Evolutionary conservation across 2,888 invertebrate species (phyloP), one percentile per base, ranked within the genome.

Genomic region (Drosophila antonietae): DNA sequence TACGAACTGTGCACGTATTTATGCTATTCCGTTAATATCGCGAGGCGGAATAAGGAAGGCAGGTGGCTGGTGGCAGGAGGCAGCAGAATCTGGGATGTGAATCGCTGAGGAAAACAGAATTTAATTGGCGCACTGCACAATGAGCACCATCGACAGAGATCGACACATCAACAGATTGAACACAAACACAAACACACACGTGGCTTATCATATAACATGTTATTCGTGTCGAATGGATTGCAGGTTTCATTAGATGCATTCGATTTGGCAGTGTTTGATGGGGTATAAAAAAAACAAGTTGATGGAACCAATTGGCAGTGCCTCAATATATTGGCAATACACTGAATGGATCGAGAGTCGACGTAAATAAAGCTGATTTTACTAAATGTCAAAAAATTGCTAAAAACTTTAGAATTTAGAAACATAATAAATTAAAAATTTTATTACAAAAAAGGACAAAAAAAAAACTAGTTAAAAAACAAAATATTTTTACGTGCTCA

Each of bases 171-270:
- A 18, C n/a, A 37, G 15, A 53, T 20, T 10, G 18, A 31, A n/a
- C 23, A 46, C 44, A 15, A 12, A 20, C 56, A 14, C 57, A 62
- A 18, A 31, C 33, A 12, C 12, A 41, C 12, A 47, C 8, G 15
- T 39, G 23, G n/a, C 44, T 41, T 52, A 53, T 73, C 58, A 73
- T 62, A 56, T 60, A 62, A 69, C 55, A 55, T 64, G 58, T 64
- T 52, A 59, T 59, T 81, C 57, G 78, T 53, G 56, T 56, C 61
- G 68, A 73, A 67, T 77, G 68, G 49, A 76, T 65, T 75, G 75
- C 62, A 76, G 62, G 68, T 68, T 77, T 77, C 73, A 73, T 80
- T 73, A 66, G 68, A 53, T 15, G 68, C 78, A 77, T 75, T 70
- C 71, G 76, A 70, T 60, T 75, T 79, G 75, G 57, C 75, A 63